Conservation (phyloP, 2,113 vertebrate species). For the Hepsetus odoe region DNA sequence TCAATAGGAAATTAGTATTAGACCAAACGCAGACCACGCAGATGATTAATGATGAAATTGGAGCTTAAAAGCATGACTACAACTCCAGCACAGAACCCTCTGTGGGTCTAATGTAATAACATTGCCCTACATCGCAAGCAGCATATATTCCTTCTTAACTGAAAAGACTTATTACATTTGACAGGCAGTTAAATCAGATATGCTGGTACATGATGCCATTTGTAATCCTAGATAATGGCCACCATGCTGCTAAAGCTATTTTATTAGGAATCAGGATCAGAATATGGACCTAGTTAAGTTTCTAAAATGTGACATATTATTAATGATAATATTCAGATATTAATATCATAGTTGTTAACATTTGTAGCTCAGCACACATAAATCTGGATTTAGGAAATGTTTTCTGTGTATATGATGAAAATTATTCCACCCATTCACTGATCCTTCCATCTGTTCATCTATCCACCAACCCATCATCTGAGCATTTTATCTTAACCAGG, state of each 20-base stretch:
- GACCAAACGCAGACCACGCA: conserved; percentile 28
- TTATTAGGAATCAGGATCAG: background rate
- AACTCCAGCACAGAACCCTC: background rate
- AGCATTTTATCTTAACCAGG: too few relatives aligned
- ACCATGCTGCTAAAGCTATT: background rate
- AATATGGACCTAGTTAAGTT: background rate
- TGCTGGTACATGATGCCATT: background rate
- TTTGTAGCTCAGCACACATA: background rate
- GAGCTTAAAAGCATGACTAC: conserved; percentile 38
- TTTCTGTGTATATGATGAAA: background rate
- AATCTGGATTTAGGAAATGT: background rate
- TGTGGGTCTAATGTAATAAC: conserved; percentile 1
- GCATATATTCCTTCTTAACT: background rate
- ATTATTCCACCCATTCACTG: background rate
- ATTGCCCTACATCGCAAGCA: background rate
- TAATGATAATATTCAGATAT: background rate
- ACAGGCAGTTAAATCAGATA: conserved; percentile 9
- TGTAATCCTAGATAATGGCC: background rate
- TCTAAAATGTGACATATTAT: background rate
- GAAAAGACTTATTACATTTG: background rate
- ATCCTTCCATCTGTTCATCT: too few relatives aligned
- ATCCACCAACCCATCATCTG: too few relatives aligned
- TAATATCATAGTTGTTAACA: background rate
- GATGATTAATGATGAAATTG: conserved; percentile 43
- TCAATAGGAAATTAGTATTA: conserved; percentile 47